Evolutionary conservation across 2,888 invertebrate genomes (phyloP).

Genomic region (Hypomecis punctinalis): DNA sequence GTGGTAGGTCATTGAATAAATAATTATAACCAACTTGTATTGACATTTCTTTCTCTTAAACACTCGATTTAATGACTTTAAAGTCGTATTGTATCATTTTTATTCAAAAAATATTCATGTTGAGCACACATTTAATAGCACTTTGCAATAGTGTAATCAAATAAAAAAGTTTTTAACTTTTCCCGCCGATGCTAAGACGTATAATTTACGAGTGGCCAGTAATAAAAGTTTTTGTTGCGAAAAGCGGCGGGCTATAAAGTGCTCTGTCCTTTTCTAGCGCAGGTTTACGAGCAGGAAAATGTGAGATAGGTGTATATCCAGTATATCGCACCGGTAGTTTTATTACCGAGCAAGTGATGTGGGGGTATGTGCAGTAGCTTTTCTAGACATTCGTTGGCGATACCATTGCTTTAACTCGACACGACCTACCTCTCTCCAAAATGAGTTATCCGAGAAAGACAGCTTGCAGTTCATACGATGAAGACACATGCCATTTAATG

Average conservation of each 20-base stretch:
- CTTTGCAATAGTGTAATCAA: constrained; percentile 11
- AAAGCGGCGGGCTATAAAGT: constrained; percentile 77
- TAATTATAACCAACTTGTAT: constrained; percentile 37
- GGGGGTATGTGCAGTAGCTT: constrained; percentile 47
- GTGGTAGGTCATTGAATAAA: constrained; percentile 77
- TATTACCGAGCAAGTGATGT: constrained; percentile 67
- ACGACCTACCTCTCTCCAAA: constrained; percentile 33
- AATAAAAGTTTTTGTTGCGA: constrained; percentile 82
- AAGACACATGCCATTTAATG: neutral
- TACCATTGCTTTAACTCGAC: constrained; percentile 38
- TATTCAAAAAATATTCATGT: constrained; percentile 11
- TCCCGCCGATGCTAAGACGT: constrained; percentile 65
- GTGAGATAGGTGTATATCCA: constrained; percentile 75
- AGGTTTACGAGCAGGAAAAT: constrained; percentile 75
- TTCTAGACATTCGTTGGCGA: constrained; percentile 40
- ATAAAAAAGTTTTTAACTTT: constrained; percentile 52
- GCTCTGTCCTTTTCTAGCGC: constrained; percentile 67
- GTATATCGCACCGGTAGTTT: constrained; percentile 75
- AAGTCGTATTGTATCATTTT: constrained; percentile 18
- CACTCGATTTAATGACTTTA: constrained; percentile 22
- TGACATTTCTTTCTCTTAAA: constrained; percentile 20
- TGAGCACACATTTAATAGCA: constrained; percentile 8
- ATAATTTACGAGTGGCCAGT: constrained; percentile 79
- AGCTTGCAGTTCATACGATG: neutral
- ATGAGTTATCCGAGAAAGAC: constrained; percentile 18